Evolutionary conservation across 2,113 vertebrate genomes (phyloP).

Genomic region (Ptychochromis oligacanthus): DNA sequence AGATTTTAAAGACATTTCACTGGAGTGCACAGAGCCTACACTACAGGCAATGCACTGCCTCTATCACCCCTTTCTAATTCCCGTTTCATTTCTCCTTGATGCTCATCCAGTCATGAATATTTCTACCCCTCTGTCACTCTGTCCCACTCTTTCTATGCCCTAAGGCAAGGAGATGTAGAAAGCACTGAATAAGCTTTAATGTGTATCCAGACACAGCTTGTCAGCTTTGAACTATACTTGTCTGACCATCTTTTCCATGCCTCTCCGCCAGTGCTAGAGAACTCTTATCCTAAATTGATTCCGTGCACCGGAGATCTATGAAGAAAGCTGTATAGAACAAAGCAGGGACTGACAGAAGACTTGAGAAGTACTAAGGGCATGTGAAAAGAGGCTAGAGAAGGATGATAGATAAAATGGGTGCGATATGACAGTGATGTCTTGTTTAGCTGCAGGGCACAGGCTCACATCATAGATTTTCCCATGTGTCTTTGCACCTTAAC

Average conservation of each 20-base stretch:
- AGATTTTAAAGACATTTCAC: not conserved
- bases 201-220: conserved; percentile 42
- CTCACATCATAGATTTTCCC: conserved; percentile 22
- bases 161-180: conserved; percentile 47
- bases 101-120: conserved; percentile 53
- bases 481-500: conserved; percentile 32
- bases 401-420: conserved; percentile 27
- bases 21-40: not conserved
- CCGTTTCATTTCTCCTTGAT: conserved; percentile 49
- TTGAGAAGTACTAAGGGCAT: conserved; percentile 28
- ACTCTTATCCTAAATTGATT: conserved; percentile 56
- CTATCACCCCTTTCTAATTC: conserved; percentile 15
- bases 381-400: conserved; percentile 33
- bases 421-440: conserved; percentile 42
- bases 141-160: conserved; percentile 24
- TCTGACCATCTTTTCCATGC: conserved; percentile 51
- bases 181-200: conserved; percentile 57
- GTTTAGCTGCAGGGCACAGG: conserved; percentile 44
- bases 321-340: conserved; percentile 16
- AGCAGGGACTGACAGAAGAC: conserved; percentile 34
- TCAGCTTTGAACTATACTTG: conserved; percentile 55
- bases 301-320: conserved; percentile 33
- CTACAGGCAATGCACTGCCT: not conserved
- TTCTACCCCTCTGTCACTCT: conserved; percentile 8
- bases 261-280: conserved; percentile 28